Base-by-base conservation (phyloP, 2,113 vertebrate species). In the Plestiodon gilberti region DNA sequence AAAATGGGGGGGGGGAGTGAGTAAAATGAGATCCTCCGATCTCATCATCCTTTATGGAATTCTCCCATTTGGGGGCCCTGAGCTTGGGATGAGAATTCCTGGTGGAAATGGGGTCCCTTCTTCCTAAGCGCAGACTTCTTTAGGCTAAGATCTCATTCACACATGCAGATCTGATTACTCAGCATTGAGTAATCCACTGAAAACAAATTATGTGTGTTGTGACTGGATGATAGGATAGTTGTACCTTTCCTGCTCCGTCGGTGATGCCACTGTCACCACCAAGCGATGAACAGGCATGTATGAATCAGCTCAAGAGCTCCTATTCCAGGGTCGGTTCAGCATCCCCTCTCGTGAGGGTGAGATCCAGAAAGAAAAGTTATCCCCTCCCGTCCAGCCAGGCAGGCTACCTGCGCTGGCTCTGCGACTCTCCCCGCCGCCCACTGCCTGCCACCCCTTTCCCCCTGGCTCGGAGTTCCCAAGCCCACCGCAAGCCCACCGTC, bases 401-500 rank as follows among this genome's bases (percentile, higher is more conserved):
- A 13, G 11, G 35, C 70, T 73, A 22, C 38, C 70, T 23, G 35
- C 5, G 23, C 6, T 17, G 8, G 1, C 25, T 64, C 35, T 43
- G 25, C 20, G 38, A 3, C 17, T 43, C 25, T 43, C 6, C 6
- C 13, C 18, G n/a, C 5, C 70, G 9, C 25, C 17, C 28, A 20
- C 15, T 2, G 15, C 40, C 52, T 15, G 30, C 3, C 13, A n/a
- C 14, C 15, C 13, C 13, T 0, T 9, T 61, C 22, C 14, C 35
- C 23, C 3, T 1, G 43, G 23, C 9, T 4, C 15, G 48, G n/a
- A n/a, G n/a, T n/a, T n/a, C n/a, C n/a, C n/a, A n/a, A n/a, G n/a
- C n/a, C n/a, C n/a, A n/a, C n/a, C n/a, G 48, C 5, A 0, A 3
- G 40, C 9, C 15, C 1, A 28, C 1, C n/a, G 11, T 48, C 7